Evolutionary conservation across 2,888 invertebrate genomes (phyloP).

Genomic region (Caradrina clavipalpis): DNA sequence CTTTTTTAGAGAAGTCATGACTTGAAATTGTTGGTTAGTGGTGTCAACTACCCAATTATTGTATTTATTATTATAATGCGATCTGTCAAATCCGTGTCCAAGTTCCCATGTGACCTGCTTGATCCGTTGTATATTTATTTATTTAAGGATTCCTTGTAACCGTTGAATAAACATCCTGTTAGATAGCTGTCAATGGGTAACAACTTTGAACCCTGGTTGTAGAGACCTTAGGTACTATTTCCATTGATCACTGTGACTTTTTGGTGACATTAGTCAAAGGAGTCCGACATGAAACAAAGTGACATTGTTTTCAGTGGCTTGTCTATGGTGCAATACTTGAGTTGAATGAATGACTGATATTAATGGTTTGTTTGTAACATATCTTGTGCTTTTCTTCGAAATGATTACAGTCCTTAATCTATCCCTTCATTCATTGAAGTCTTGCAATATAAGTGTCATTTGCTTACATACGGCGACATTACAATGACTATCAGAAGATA

Average conservation of each 20-base stretch:
- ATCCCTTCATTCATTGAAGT: conserved; percentile 18
- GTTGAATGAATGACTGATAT: conserved; percentile 8
- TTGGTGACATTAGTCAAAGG: conserved; percentile 19
- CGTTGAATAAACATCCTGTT: conserved; percentile 50
- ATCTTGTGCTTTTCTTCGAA: conserved; percentile 13
- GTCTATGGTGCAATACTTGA: conserved; percentile 3
- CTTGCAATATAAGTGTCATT: conserved; percentile 4
- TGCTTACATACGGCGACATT: not conserved
- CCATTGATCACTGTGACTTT: not conserved
- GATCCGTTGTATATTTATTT: conserved; percentile 43
- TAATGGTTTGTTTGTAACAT: not conserved
- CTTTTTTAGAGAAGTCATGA: too few species aligned
- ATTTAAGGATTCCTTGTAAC: conserved; percentile 28
- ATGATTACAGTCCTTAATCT: not conserved
- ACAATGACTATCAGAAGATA: not conserved
- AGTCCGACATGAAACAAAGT: conserved; percentile 19
- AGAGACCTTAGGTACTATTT: not conserved
- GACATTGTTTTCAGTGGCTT: conserved; percentile 14
- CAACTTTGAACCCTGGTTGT: conserved; percentile 1
- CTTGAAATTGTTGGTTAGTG: too few species aligned
- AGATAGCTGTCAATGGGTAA: conserved; percentile 10
- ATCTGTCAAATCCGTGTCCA: not conserved
- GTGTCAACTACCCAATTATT: too few species aligned
- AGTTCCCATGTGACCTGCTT: conserved; percentile 29
- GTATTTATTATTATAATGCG: conserved; percentile 4